Percentiles rank a stretch among this genome's conserved stretches.
Evolutionary conservation across 2,888 invertebrate genomes (phyloP).

Genomic region (Leucophenga montana): DNA sequence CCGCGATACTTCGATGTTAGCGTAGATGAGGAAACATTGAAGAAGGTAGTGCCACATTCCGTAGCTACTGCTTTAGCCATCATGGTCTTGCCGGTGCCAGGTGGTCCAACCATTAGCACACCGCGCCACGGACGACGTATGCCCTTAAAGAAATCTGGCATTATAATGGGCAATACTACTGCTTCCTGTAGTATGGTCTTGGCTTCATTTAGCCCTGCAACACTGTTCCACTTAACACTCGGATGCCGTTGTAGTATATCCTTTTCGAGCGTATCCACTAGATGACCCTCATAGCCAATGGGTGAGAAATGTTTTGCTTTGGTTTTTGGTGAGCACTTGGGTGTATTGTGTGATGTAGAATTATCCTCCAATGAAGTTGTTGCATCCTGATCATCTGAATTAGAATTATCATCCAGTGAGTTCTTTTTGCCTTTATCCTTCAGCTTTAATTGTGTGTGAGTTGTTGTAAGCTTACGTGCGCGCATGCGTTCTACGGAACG

Average conservation of each 20-base stretch:
- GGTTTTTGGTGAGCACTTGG: slow-evolving; percentile 70
- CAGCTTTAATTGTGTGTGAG: slow-evolving; percentile 71
- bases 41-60: slow-evolving; percentile 90
- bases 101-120: slow-evolving; percentile 73
- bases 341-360: slow-evolving; percentile 68
- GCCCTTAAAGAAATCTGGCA: slow-evolving; percentile 92
- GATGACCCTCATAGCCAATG: slow-evolving; percentile 81
- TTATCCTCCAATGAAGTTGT: slow-evolving; percentile 73
- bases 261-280: slow-evolving; percentile 87
- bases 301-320: slow-evolving; percentile 74
- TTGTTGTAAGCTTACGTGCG: slow-evolving; percentile 69
- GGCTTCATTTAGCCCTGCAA: slow-evolving; percentile 83
- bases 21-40: slow-evolving; percentile 89
- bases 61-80: slow-evolving; percentile 91
- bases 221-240: slow-evolving; percentile 86
- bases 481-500: slow-evolving; percentile 72
- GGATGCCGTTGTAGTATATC: slow-evolving; percentile 89
- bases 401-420: slow-evolving; percentile 73
- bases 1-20: slow-evolving; percentile 92
- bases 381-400: slow-evolving; percentile 73
- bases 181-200: slow-evolving; percentile 88
- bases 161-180: slow-evolving; percentile 87
- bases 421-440: slow-evolving; percentile 68
- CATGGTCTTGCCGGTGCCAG: slow-evolving; percentile 87
- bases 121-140: slow-evolving; percentile 85